Conservation (phyloP, 2,113 vertebrate species). For the Micromys minutus region DNA sequence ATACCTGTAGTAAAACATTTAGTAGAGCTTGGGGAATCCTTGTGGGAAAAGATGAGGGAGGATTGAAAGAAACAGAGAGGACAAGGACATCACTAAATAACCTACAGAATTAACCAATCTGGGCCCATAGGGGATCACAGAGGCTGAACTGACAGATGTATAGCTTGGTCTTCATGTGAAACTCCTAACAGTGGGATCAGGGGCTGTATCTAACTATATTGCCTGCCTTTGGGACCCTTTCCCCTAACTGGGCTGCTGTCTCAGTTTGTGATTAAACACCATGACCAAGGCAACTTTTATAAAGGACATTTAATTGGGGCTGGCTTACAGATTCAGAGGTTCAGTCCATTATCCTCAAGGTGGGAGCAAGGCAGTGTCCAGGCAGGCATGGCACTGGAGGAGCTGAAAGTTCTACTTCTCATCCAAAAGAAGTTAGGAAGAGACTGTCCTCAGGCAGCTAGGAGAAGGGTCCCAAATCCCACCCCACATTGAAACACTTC, state of each 20-base stretch:
- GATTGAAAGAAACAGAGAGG: neutral
- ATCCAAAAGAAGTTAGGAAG: no score
- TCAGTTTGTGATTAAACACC: no score
- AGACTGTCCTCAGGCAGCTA: no score
- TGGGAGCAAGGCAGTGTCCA: no score
- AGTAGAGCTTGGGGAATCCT: neutral
- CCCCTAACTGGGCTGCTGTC: neutral
- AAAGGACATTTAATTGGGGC: no score
- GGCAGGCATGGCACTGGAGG: no score
- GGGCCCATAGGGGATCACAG: neutral
- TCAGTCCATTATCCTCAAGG: no score
- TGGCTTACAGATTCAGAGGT: no score
- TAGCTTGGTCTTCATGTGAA: neutral
- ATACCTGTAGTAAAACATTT: neutral
- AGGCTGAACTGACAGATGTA: neutral
- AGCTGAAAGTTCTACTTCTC: no score
- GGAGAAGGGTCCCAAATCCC: no score
- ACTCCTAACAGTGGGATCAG: neutral
- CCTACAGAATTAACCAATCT: neutral
- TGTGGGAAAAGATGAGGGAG: neutral
- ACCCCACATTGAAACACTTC: no score
- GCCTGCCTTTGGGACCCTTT: neutral
- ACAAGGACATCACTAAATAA: neutral
- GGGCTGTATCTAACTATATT: neutral
- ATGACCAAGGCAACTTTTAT: no score